These are phyloP conservation scores for Lucinisca nassula DNA, from an alignment of 2,888 invertebrate genomes.

Conservation along the genomic window DNA sequence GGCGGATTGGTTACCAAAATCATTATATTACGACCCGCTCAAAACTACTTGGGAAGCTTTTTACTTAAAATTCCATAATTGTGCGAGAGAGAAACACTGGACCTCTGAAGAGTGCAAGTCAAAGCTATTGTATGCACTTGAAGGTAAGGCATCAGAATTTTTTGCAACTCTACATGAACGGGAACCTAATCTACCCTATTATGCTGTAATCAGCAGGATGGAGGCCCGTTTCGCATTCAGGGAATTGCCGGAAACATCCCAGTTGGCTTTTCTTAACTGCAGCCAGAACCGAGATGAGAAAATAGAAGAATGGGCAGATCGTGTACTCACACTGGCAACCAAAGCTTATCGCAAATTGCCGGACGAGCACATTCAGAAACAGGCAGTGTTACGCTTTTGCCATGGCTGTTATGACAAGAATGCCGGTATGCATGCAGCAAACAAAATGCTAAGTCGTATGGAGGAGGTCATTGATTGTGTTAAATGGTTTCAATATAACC, in stretches of 20 bases:
- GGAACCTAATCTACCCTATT: neutral
- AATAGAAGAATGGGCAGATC: slow-evolving; percentile 29
- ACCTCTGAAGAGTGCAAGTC: neutral
- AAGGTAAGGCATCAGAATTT: slow-evolving; percentile 15
- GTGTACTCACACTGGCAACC: neutral
- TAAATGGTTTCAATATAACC: slow-evolving; percentile 18
- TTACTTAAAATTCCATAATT: neutral
- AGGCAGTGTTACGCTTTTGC: slow-evolving; percentile 21
- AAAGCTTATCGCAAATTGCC: neutral
- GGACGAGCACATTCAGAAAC: slow-evolving; percentile 16
- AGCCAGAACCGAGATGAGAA: slow-evolving; percentile 2
- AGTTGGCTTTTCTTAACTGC: slow-evolving; percentile 2
- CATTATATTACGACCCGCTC: neutral
- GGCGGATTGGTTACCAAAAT: neutral
- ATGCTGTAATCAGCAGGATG: neutral
- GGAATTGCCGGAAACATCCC: slow-evolving; percentile 21
- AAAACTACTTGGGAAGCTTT: slow-evolving; percentile 3
- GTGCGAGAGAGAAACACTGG: neutral
- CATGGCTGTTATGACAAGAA: slow-evolving; percentile 1
- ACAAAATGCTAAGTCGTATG: slow-evolving; percentile 16
- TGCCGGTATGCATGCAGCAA: slow-evolving; percentile 18
- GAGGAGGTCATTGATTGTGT: slow-evolving; percentile 43
- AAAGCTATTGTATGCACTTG: neutral
- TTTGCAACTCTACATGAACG: neutral
- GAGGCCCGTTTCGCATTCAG: slow-evolving; percentile 11